phyloP scores from a whole-genome alignment of 1,140 invertebrate species.

The Periplaneta americana region DNA sequence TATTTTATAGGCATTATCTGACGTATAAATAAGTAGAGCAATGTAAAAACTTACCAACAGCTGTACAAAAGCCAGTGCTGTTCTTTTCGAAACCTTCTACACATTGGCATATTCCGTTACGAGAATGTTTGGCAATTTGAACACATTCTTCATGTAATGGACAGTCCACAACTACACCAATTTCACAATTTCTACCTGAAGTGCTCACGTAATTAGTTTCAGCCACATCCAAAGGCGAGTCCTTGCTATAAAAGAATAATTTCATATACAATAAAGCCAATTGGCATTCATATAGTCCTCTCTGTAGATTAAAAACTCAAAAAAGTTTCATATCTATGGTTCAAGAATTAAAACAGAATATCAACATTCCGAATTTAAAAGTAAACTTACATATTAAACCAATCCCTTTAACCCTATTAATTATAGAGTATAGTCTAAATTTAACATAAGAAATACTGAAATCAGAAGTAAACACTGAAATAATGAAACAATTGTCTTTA shows the following conservation, averaged over 20 bases:
- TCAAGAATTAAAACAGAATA: too few species aligned
- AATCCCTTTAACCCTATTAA: too few species aligned
- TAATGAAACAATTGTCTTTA: too few species aligned
- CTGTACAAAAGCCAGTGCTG: slow-evolving; percentile 34
- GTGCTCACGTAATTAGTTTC: neutral
- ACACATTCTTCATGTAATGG: slow-evolving; percentile 32
- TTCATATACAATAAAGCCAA: too few species aligned
- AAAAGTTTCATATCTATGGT: neutral
- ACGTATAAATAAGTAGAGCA: too few species aligned
- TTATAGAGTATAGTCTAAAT: too few species aligned
- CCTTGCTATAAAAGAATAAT: slow-evolving; percentile 6
- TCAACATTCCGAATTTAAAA: too few species aligned
- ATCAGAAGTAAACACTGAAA: too few species aligned
- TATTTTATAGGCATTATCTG: slow-evolving; percentile 21
- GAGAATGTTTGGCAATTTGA: slow-evolving; percentile 29
- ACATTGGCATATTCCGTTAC: slow-evolving; percentile 64
- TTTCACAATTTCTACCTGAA: slow-evolving; percentile 26
- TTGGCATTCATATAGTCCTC: too few species aligned
- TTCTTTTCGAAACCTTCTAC: slow-evolving; percentile 49
- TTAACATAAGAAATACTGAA: too few species aligned
- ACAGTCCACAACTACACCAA: slow-evolving; percentile 30
- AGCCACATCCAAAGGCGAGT: neutral
- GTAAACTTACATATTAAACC: too few species aligned
- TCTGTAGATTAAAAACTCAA: neutral
- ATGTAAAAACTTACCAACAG: slow-evolving; percentile 7